These are phyloP conservation scores for Zaprionus vittiger DNA, from an alignment of 1,140 invertebrate genomes.

Conservation along the genomic window DNA sequence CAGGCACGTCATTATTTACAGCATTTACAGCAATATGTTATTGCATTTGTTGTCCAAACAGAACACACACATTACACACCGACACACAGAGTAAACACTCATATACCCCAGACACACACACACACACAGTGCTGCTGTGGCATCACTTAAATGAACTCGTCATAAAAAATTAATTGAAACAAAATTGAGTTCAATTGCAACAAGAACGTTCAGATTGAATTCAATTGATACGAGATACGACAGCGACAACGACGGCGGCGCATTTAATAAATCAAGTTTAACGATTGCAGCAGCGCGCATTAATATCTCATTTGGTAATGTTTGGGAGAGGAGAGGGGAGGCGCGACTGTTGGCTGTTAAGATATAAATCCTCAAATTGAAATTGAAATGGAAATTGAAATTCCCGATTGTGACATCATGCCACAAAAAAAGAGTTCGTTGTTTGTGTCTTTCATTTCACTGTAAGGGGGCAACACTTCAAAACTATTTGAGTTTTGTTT, in stretches of 20 bases:
- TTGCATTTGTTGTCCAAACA: slow-evolving; percentile 59
- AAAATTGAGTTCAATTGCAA: slow-evolving; percentile 63
- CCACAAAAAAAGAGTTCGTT: slow-evolving; percentile 27
- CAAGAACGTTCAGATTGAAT: slow-evolving; percentile 37
- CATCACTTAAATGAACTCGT: slow-evolving; percentile 68
- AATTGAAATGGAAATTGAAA: slow-evolving; percentile 55
- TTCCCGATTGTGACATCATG: slow-evolving; percentile 52
- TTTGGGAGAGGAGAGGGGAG: background rate
- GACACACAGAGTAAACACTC: background rate
- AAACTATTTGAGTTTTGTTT: background rate
- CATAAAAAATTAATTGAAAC: slow-evolving; percentile 74
- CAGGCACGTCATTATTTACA: slow-evolving; percentile 37
- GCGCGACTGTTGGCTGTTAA: background rate
- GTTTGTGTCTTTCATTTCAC: slow-evolving; percentile 18
- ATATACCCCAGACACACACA: slow-evolving; percentile 14
- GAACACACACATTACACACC: slow-evolving; percentile 3
- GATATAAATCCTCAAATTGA: slow-evolving; percentile 45
- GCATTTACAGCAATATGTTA: slow-evolving; percentile 53
- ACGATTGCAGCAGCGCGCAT: slow-evolving; percentile 37
- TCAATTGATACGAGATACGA: slow-evolving; percentile 44
- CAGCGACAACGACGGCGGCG: slow-evolving; percentile 5
- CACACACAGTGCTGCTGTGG: background rate
- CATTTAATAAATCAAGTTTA: slow-evolving; percentile 54
- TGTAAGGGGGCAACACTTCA: background rate
- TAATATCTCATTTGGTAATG: slow-evolving; percentile 3